phyloP scores from a whole-genome alignment of 2,888 invertebrate species.

The Harpagoxenus sublaevis region DNA sequence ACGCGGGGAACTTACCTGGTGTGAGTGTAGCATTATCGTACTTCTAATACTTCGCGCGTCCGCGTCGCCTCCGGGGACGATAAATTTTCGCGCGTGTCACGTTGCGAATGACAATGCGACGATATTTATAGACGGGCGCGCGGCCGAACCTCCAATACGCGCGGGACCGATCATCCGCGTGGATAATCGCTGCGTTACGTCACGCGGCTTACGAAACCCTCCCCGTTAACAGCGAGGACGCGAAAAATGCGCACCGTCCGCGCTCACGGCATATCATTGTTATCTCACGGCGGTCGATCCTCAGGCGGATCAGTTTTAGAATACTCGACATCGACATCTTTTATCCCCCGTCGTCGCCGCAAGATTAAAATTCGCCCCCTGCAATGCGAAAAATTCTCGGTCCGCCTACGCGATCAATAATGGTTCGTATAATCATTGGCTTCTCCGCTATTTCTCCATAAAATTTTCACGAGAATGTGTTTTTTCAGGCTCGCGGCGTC shows the following conservation, averaged over 20 bases:
- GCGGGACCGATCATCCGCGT: not conserved
- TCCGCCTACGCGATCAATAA: not conserved
- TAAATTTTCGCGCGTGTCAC: slow-evolving; percentile 7
- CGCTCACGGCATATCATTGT: not conserved
- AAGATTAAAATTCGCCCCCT: slow-evolving; percentile 2
- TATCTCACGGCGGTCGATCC: not conserved
- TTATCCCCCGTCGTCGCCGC: not conserved
- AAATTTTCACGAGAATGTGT: slow-evolving; percentile 2
- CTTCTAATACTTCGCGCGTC: slow-evolving; percentile 14
- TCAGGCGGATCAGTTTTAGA: not conserved
- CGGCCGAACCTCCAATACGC: not conserved
- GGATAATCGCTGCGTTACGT: not conserved
- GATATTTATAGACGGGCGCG: slow-evolving; percentile 2
- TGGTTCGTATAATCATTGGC: not conserved
- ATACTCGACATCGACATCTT: slow-evolving; percentile 15
- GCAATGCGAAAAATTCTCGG: not conserved
- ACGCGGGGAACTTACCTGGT: slow-evolving; percentile 89
- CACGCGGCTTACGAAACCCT: not conserved
- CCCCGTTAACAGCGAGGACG: not conserved
- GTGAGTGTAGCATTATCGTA: slow-evolving; percentile 87
- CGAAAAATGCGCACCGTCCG: not conserved
- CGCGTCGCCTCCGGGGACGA: not conserved
- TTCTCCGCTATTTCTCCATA: not conserved
- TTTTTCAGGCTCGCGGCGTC: not conserved
- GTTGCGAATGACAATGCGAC: slow-evolving; percentile 14